A percentile compares a stretch with the other conserved stretches of the same genome.
These are phyloP conservation scores for Drosophila sproati DNA, from an alignment of 1,140 invertebrate genomes.

Conservation along the genomic window DNA sequence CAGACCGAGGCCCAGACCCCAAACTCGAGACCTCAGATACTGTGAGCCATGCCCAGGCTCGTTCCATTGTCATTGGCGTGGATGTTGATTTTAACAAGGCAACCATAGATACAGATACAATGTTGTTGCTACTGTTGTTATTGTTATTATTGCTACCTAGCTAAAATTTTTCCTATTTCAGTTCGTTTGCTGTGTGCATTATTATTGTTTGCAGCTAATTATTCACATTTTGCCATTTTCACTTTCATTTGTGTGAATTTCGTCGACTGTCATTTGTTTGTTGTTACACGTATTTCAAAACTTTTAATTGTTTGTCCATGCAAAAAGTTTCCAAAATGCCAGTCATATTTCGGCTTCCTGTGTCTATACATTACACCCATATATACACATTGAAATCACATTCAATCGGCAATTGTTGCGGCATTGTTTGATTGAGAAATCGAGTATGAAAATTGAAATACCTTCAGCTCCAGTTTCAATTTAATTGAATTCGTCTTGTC, in stretches of 20 bases:
- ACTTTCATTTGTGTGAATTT: slow-evolving; percentile 80
- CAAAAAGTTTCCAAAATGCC: slow-evolving; percentile 78
- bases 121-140: slow-evolving; percentile 32
- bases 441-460: slow-evolving; percentile 55
- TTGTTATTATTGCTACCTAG: slow-evolving; percentile 24
- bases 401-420: slow-evolving; percentile 60
- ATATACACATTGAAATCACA: slow-evolving; percentile 30
- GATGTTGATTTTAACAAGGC: slow-evolving; percentile 31
- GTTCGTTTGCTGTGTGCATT: slow-evolving; percentile 62
- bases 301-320: slow-evolving; percentile 73
- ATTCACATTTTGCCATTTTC: slow-evolving; percentile 81
- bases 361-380: slow-evolving; percentile 21
- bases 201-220: slow-evolving; percentile 78
- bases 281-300: slow-evolving; percentile 78
- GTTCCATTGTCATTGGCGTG: slow-evolving; percentile 75
- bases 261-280: slow-evolving; percentile 75
- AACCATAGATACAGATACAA: slow-evolving; percentile 48
- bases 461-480: slow-evolving; percentile 41
- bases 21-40: background rate
- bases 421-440: slow-evolving; percentile 61
- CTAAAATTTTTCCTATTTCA: slow-evolving; percentile 71
- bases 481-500: slow-evolving; percentile 63
- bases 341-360: slow-evolving; percentile 77
- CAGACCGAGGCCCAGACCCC: slow-evolving; percentile 25
- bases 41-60: slow-evolving; percentile 1